Conservation (phyloP, 2,888 invertebrate genomes). For the Euplexia lucipara region DNA sequence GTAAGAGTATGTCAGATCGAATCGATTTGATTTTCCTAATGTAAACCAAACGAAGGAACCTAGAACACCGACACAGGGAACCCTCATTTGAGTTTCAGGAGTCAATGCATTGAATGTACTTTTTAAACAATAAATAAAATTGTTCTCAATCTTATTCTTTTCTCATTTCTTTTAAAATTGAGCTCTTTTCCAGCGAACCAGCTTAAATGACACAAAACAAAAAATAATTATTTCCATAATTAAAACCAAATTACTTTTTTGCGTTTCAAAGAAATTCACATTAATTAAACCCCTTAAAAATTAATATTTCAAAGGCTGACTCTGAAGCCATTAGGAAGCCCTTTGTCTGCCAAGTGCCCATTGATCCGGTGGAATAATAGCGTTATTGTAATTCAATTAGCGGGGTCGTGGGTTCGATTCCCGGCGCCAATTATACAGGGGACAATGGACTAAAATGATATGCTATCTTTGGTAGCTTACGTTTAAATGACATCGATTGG, state of each 20-base stretch:
- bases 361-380: slow-evolving; percentile 67
- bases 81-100: too few relatives aligned
- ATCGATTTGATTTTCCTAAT: too few relatives aligned
- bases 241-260: slow-evolving; percentile 46
- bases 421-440: slow-evolving; percentile 67
- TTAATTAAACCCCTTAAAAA: slow-evolving; percentile 61
- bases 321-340: slow-evolving; percentile 51
- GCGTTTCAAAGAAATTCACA: slow-evolving; percentile 36
- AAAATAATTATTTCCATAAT: slow-evolving; percentile 20
- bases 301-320: slow-evolving; percentile 50
- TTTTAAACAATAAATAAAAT: too few relatives aligned
- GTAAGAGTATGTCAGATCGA: too few relatives aligned
- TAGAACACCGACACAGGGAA: too few relatives aligned
- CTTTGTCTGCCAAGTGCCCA: slow-evolving; percentile 63
- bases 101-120: too few relatives aligned
- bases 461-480: slow-evolving; percentile 39
- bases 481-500: slow-evolving; percentile 17
- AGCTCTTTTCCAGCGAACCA: too few relatives aligned
- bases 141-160: too few relatives aligned
- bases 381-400: slow-evolving; percentile 75
- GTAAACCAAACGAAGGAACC: too few relatives aligned
- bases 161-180: too few relatives aligned
- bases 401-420: slow-evolving; percentile 68
- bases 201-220: not conserved
- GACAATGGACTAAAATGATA: slow-evolving; percentile 70